Evolutionary conservation across 2,113 vertebrate genomes (phyloP), one percentile per base, ranked within the genome.

Genomic region (Petromus typicus): DNA sequence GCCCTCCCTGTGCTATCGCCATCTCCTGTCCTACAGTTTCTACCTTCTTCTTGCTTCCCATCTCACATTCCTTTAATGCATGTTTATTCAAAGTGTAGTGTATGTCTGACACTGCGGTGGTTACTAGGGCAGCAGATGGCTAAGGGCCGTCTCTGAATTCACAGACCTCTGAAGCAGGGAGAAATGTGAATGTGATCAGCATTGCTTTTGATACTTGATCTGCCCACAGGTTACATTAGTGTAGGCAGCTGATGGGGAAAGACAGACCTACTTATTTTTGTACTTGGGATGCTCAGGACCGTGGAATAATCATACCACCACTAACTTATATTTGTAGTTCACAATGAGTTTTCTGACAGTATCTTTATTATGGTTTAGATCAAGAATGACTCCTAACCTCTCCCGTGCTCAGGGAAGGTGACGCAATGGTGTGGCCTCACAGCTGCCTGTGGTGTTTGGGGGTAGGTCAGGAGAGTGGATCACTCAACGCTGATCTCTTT

Each of bases 151-250:
- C 48, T 59, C 67, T 71, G 34, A 13, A n/a, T 32, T 37, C 54
- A 30, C 40, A 37, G 37, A 56, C 80, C 56, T 0, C 40, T 32
- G 51, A 40, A 45, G 54, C 14, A 20, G 43, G 27, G 48, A 73
- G 32, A 59, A 10, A 43, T 18, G 61, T 40, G 51, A 14, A 23
- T 5, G 7, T 37, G 2, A 12, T 56, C 18, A 13, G 23, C 11
- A 0, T 3, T 34, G n/a, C 1, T 59, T 30, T 69, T 20, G 11
- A 59, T 9, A 27, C 0, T 0, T 0, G 37, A 3, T 23, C 32
- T 0, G 1, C 23, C 0, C 32, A 0, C 4, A 7, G 48, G 22
- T 25, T 18, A 13, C 0, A 3, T 0, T 0, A 7, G 43, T 22
- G 10, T 37, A 54, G 11, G 45, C 61, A 61, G 56, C 45, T 79